Conservation (phyloP, 2,888 invertebrate genomes). For the Bembecia ichneumoniformis region DNA sequence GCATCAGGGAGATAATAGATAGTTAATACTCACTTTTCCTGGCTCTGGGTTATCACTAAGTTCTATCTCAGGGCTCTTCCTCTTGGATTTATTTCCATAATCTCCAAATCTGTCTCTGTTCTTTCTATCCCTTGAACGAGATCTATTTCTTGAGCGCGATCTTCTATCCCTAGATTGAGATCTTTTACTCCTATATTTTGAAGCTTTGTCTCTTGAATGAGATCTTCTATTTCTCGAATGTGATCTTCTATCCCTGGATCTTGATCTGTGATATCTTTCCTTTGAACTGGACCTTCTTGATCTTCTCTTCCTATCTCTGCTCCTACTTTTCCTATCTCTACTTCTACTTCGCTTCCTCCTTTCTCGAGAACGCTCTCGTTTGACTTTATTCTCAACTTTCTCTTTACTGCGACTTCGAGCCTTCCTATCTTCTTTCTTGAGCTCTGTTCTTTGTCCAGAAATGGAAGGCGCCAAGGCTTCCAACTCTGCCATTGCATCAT, state of each 20-base stretch:
- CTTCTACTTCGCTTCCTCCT: slow-evolving; percentile 20
- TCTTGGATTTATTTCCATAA: slow-evolving; percentile 39
- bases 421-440: slow-evolving; percentile 25
- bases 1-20: too few species aligned
- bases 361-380: slow-evolving; percentile 36
- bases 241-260: slow-evolving; percentile 25
- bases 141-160: slow-evolving; percentile 34
- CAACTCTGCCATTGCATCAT: slow-evolving; percentile 87
- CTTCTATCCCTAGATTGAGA: slow-evolving; percentile 16
- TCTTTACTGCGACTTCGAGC: slow-evolving; percentile 34
- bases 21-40: slow-evolving; percentile 73
- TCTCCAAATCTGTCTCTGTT: slow-evolving; percentile 35
- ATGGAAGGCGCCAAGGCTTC: slow-evolving; percentile 86
- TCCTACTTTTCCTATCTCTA: slow-evolving; percentile 23
- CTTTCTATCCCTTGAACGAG: slow-evolving; percentile 26
- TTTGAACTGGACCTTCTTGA: slow-evolving; percentile 28
- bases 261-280: slow-evolving; percentile 18
- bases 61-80: slow-evolving; percentile 64
- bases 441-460: slow-evolving; percentile 20
- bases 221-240: slow-evolving; percentile 31
- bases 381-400: slow-evolving; percentile 26
- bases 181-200: slow-evolving; percentile 19
- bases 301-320: slow-evolving; percentile 26
- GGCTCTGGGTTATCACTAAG: slow-evolving; percentile 83
- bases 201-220: slow-evolving; percentile 26